Base-by-base conservation (phyloP, 2,113 vertebrate genomes). In the Chitala chitala region DNA sequence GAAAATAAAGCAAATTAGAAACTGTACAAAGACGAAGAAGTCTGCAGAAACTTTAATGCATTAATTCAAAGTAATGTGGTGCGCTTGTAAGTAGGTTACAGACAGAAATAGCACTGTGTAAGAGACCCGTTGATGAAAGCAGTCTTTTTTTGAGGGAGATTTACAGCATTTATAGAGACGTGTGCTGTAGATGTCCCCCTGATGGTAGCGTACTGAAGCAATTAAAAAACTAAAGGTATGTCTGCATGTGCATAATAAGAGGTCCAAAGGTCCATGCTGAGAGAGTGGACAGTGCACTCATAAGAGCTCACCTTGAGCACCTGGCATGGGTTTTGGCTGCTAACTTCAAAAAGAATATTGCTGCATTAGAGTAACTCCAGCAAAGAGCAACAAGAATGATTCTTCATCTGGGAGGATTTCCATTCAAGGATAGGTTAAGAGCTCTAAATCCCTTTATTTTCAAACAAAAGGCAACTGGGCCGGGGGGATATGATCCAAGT, bases 401-500 rank as follows among this genome's bases (percentile, higher is more conserved):
- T 63, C 31, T 29, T 63, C 29, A 59, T 59, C 26, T 33, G 26
- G 33, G 33, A 33, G 56, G 56, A 10, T 33, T 59, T 24, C 22
- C 33, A 29, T 63, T 63, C 59, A 63, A 63, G 59, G 59, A 63
- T 38, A 38, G 59, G 33, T 36, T 38, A 63, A 33, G 38, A 63
- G 59, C 29, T 36, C 59, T 63, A 63, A 63, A 63, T 63, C 56
- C 29, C 56, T 33, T 31, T 31, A 59, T 59, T 59, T 15, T 59
- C 56, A 59, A 58, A 58, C 55, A 58, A 59, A 59, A 29, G 29
- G 26, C 29, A 6, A 59, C 56, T 33, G 29, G 26, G 33, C 56
- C 15, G 56, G n/a, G 33, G 26, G 29, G 15, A 31, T 31, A 59
- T 31, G 56, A 33, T 33, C 33, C 59, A 36, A 38, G 31, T 63